Conservation (phyloP, 2,797 vertebrate genomes). For the Bryconaethiops microstoma region DNA sequence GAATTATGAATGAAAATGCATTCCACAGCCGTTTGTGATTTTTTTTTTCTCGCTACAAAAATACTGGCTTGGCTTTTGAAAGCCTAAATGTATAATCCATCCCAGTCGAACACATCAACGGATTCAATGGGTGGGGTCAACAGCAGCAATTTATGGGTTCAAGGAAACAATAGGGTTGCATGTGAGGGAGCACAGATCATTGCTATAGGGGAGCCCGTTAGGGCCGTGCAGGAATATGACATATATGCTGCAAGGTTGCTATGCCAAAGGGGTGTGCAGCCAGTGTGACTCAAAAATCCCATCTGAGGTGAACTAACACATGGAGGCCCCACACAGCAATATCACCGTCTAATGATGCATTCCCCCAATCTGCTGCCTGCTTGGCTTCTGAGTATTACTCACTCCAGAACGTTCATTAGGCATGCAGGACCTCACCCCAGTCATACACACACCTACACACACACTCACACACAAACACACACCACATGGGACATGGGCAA, state of each 20-base stretch:
- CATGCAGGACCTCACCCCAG: slow-evolving; percentile 5
- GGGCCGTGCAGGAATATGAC: slow-evolving; percentile 3
- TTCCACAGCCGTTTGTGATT: slow-evolving; percentile 33
- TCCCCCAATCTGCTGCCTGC: slow-evolving; percentile 54
- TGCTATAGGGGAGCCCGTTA: not conserved
- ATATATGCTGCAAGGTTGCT: not conserved
- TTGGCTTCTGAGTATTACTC: slow-evolving; percentile 56
- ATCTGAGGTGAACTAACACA: slow-evolving; percentile 28
- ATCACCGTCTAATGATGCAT: slow-evolving; percentile 57
- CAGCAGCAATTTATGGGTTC: slow-evolving; percentile 6
- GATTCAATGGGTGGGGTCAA: slow-evolving; percentile 11
- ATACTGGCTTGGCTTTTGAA: slow-evolving; percentile 39
- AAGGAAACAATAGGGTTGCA: not conserved
- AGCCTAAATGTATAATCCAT: not conserved
- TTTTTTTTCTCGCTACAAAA: slow-evolving; percentile 22
- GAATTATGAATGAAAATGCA: slow-evolving; percentile 71
- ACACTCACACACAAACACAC: no score
- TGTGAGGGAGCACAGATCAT: not conserved
- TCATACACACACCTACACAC: slow-evolving; percentile 29
- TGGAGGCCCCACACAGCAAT: slow-evolving; percentile 41
- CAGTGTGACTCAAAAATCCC: slow-evolving; percentile 19
- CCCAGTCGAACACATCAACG: not conserved
- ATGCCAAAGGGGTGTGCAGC: not conserved
- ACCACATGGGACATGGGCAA: slow-evolving; percentile 12
- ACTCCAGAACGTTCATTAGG: slow-evolving; percentile 38